A percentile compares a stretch with the other conserved stretches of the same genome.
These are phyloP conservation scores for Capromys pilorides DNA, from an alignment of 2,797 vertebrate species.

Conservation along the genomic window DNA sequence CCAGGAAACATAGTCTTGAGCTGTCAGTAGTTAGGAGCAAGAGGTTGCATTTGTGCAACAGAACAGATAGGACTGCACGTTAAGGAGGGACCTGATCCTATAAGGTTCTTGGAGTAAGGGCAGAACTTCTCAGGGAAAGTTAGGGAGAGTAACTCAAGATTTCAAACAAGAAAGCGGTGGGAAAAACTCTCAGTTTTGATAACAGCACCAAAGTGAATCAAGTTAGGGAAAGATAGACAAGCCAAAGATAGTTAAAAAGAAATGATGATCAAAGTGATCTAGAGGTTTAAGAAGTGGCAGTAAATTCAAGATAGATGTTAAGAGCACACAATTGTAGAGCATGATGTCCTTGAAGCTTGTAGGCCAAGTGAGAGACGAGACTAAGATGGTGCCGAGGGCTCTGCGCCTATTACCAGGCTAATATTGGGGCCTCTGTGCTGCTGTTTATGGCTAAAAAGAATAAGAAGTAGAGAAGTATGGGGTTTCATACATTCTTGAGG, in stretches of 20 bases:
- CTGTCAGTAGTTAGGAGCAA: not conserved
- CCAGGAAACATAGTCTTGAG: not conserved
- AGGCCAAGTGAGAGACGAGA: not conserved
- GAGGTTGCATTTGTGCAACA: not conserved
- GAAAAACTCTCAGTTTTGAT: not conserved
- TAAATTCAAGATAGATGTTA: not conserved
- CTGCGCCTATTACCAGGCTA: not conserved
- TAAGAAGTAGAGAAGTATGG: fast-evolving
- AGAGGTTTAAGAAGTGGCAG: not conserved
- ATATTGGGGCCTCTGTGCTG: not conserved
- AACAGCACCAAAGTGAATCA: not conserved
- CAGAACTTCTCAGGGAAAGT: not conserved
- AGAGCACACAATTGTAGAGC: not conserved
- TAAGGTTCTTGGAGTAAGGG: not conserved
- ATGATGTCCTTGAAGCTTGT: not conserved
- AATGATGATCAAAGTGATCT: not conserved
- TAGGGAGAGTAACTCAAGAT: not conserved
- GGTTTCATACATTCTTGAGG: not conserved
- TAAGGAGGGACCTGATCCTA: not conserved
- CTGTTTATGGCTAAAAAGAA: not conserved
- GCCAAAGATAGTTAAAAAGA: not conserved
- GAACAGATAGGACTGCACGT: not conserved
- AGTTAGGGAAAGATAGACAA: not conserved
- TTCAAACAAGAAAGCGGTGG: not conserved
- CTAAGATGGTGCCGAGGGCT: not conserved